Base-by-base conservation (phyloP, 37 sponge, comb jelly and placozoan genomes). In the Beroe forskalii region DNA sequence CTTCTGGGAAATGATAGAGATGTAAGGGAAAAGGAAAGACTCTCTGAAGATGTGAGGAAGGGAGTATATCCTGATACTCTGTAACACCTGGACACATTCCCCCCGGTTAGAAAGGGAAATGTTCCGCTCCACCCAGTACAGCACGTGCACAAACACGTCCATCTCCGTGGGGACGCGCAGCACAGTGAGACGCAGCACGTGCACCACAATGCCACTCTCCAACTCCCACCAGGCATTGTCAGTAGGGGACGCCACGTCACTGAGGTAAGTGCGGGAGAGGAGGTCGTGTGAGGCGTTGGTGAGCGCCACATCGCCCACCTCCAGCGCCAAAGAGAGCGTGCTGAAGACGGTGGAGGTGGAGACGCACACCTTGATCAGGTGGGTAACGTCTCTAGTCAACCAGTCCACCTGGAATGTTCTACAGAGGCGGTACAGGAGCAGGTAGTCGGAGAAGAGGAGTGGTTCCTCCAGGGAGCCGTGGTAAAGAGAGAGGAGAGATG, bases 81-180 rank as follows among this genome's bases (percentile, higher is more conserved):
- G 25, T 3, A 80, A 27, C 55, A 80, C 24, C 27, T 80, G 38
- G 1, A 80, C 86, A 80, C 86, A 80, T 25, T 80, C 86, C 14
- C 19, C 86, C 25, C 86, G 23, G 86, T 80, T 80, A 8, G 55
- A 44, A 14, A 44, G 24, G 0, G 86, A 80, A 4, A 80, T 80
- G 55, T 80, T 80, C 55, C 86, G 12, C 86, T 80, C 86, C 28
- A 80, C 40, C 86, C 86, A 80, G 27, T 80, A 80, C 86, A 80
- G 55, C 86, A 80, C 86, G 55, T 44, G 55, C 86, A 80, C 55
- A 38, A 80, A 41, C 86, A 80, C 86, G 55, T 80, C 86, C 86
- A 80, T n/a, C 86, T 80, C 86, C 9, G 55, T 38, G 86, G 40
- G n/a, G 24, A 38, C 55, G 44, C 86, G 55, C 55, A 80, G 55